Evolutionary conservation across 2,888 invertebrate species (phyloP).

Genomic region (Stenurella melanura): DNA sequence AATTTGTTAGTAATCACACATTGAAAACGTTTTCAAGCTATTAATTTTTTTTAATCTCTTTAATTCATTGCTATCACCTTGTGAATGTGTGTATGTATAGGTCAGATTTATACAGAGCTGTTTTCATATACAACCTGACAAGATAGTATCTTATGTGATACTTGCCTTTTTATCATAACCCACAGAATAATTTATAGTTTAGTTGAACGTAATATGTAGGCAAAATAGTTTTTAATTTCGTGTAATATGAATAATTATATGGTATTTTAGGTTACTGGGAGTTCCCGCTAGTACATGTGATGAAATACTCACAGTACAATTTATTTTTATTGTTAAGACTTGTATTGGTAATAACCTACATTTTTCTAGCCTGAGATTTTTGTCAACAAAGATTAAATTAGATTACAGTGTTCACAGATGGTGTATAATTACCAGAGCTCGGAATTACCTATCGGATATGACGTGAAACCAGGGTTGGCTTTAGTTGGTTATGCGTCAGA

Average conservation of each 20-base stretch:
- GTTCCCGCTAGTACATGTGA: neutral
- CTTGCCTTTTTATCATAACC: neutral
- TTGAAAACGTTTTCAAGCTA: conserved; percentile 34
- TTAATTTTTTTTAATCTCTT: conserved; percentile 34
- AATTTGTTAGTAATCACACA: conserved; percentile 49
- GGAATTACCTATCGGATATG: no score
- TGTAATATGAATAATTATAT: conserved; percentile 7
- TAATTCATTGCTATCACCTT: conserved; percentile 31
- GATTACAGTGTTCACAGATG: neutral
- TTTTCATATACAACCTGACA: neutral
- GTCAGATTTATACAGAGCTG: neutral
- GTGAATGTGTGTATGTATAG: conserved; percentile 9
- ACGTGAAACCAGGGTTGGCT: no score
- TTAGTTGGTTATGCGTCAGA: no score
- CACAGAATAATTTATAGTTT: conserved; percentile 13
- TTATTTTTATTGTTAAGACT: neutral
- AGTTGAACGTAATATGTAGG: conserved; percentile 8
- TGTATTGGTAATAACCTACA: neutral
- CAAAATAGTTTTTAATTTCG: neutral
- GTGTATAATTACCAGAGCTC: no score
- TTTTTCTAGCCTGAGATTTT: neutral
- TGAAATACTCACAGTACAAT: neutral
- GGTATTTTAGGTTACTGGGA: neutral
- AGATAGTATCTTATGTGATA: conserved; percentile 17
- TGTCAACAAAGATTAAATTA: neutral